Percentiles rank a stretch among this genome's conserved stretches.
Conservation (phyloP, 2,113 vertebrate species). For the Daboia siamensis region DNA sequence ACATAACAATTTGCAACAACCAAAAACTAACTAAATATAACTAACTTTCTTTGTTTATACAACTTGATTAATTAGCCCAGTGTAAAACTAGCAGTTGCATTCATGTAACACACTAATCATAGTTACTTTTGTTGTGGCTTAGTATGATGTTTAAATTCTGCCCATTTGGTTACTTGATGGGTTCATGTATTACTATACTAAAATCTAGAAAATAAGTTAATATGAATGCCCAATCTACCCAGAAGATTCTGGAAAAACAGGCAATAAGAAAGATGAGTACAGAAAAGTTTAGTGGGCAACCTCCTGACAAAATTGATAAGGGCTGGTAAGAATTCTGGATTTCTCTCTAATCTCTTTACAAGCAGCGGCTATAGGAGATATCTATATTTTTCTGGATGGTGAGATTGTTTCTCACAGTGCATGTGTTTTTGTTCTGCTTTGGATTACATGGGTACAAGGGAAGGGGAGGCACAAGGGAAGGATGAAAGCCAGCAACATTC, state of each 20-base stretch:
- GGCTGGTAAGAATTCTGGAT: background rate
- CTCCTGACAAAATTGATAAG: background rate
- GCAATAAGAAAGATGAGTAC: background rate
- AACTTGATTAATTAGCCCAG: background rate
- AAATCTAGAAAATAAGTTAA: background rate
- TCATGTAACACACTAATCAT: background rate
- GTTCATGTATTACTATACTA: background rate
- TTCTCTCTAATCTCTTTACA: background rate
- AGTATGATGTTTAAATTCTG: background rate
- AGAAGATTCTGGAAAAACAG: background rate
- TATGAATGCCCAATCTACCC: background rate
- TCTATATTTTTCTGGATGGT: background rate
- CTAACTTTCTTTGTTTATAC: background rate
- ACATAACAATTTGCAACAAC: background rate
- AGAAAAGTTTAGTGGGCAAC: background rate
- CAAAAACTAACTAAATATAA: background rate
- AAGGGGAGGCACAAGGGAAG: background rate
- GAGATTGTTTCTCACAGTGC: background rate
- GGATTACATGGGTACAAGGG: background rate
- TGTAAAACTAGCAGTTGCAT: background rate
- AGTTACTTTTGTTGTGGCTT: background rate
- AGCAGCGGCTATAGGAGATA: background rate
- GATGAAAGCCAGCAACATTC: background rate
- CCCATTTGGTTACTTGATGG: background rate
- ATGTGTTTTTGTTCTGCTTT: background rate